A percentile compares a stretch with the other conserved stretches of the same genome.
Conservation (phyloP, 2,888 invertebrate species). For the Ectemnius cavifrons region DNA sequence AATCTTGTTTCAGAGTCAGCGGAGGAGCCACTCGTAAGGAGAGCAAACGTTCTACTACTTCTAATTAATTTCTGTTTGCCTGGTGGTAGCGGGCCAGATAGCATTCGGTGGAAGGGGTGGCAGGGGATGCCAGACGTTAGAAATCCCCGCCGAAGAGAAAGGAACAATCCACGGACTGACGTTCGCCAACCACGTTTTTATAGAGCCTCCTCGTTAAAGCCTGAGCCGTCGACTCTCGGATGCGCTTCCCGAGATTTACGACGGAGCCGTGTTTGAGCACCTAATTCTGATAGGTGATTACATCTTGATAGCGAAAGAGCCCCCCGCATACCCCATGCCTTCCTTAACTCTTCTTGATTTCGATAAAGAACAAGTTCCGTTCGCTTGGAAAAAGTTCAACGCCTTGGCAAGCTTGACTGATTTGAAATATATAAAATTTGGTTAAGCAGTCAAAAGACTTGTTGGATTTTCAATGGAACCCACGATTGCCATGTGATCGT, state of each 20-base stretch:
- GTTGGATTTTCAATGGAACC: no score
- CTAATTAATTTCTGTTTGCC: constrained; percentile 70
- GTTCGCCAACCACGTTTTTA: constrained; percentile 46
- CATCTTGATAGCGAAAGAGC: no score
- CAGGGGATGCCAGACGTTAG: constrained; percentile 5
- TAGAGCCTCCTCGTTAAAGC: constrained; percentile 57
- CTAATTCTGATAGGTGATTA: constrained; percentile 2
- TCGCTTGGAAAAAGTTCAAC: no score
- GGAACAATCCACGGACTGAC: constrained; percentile 41
- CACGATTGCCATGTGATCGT: no score
- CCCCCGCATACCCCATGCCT: no score
- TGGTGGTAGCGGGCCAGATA: constrained; percentile 20
- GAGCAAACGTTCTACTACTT: constrained; percentile 61
- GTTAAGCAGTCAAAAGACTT: no score
- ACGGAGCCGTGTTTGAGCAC: constrained; percentile 1
- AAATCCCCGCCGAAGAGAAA: constrained; percentile 13
- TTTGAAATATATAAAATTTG: no score
- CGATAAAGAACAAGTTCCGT: no score
- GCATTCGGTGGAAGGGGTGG: neutral
- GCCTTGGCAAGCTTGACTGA: no score
- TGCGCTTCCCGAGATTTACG: constrained; percentile 8
- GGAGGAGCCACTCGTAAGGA: constrained; percentile 56
- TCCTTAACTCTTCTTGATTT: no score
- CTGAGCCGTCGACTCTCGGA: constrained; percentile 38
- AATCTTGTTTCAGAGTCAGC: constrained; percentile 68